Conservation (phyloP, 2,797 vertebrate species). For the Furcifer pardalis region DNA sequence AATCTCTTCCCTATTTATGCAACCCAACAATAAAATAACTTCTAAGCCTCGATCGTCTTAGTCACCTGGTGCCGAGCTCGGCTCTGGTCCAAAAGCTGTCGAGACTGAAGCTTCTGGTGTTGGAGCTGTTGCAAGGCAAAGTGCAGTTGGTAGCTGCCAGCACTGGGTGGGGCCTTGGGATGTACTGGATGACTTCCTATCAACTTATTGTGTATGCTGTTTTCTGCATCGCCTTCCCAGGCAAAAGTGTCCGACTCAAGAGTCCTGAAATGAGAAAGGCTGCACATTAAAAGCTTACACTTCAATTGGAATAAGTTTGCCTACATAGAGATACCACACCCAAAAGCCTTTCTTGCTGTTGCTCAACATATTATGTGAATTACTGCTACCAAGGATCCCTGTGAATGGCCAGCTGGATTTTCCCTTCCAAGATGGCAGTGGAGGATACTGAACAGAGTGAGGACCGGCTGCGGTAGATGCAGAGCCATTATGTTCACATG, state of each 20-base stretch:
- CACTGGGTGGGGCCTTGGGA: conserved; percentile 70
- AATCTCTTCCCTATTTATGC: neutral
- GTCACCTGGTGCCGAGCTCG: conserved; percentile 84
- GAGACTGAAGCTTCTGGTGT: conserved; percentile 86
- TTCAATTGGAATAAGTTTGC: neutral
- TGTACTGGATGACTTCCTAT: conserved; percentile 70
- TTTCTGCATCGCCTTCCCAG: conserved; percentile 77
- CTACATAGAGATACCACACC: neutral
- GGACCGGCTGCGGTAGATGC: too few species aligned
- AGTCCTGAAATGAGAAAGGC: conserved; percentile 69
- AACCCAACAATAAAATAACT: conserved; percentile 20
- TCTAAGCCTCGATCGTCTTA: conserved; percentile 28
- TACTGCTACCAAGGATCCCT: too few species aligned
- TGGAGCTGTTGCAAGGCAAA: conserved; percentile 90
- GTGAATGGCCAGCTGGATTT: too few species aligned
- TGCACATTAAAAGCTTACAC: conserved; percentile 5
- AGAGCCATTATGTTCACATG: too few species aligned
- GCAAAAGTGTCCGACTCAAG: conserved; percentile 68
- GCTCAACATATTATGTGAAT: conserved; percentile 5
- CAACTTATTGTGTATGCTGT: conserved; percentile 64
- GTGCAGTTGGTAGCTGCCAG: conserved; percentile 85
- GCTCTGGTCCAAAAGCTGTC: conserved; percentile 84
- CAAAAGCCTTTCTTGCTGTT: neutral
- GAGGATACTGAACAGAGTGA: too few species aligned
- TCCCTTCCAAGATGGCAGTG: too few species aligned